Evolutionary conservation across 2,888 invertebrate species (phyloP), one percentile per base, ranked within the genome.

Genomic region (Microplitis manilae): DNA sequence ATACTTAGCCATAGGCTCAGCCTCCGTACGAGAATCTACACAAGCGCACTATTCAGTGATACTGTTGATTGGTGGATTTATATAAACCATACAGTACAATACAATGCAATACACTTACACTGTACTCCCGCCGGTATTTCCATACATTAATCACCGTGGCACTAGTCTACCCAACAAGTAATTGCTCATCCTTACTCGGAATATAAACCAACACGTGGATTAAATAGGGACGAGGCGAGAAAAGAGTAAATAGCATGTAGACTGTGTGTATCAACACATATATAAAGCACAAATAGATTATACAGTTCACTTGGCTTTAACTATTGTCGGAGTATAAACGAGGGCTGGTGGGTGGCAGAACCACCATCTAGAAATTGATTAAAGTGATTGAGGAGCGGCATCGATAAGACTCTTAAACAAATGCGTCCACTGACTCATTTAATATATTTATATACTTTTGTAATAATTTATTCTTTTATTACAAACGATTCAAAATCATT

Each of bases 381-480:
- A 87, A 86, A 88, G 86, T 85, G 85, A 87, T 82, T 84, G 85
- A 86, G 88, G 89, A 87, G 89, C 86, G 89, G 88, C 87, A 83
- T 83, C 84, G 84, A 87, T 86, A 85, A 84, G 83, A 79, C 81
- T 84, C 70, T 50, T n/a, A 73, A 60, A 73, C 20, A 30, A 73
- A 59, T 65, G 65, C 65, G 30, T 65, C 38, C 8, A 6, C 20
- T 65, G 38, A 65, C 30, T 65, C 65, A 65, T 65, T 65, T 65
- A 20, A 13, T 65, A 65, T 50, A 50, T 50, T 6, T 20, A 65
- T 30, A 30, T 20, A 30, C 0, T 65, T 13, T 38, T 13, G 38
- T 65, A 65, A 30, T 30, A 65, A 65, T 65, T 65, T 30, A 30
- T 65, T 30, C 13, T 13, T 50, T 13, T 65, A 6, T 30, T 30